These are phyloP conservation scores for Enteromius viviparus DNA, from an alignment of 2,797 vertebrate species.

Conservation along the genomic window DNA sequence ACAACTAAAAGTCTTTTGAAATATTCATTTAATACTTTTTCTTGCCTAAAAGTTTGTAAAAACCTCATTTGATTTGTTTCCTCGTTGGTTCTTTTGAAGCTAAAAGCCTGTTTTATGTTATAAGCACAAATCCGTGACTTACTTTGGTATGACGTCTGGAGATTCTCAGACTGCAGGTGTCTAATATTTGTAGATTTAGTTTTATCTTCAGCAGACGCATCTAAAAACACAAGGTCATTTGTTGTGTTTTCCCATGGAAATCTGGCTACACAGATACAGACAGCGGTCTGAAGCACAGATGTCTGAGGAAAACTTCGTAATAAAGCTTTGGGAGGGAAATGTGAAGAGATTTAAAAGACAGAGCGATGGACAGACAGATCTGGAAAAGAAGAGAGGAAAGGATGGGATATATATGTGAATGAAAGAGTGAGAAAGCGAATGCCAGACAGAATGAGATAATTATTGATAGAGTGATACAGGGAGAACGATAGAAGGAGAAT, in stretches of 20 bases:
- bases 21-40: not conserved
- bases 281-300: conserved; percentile 5
- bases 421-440: not conserved
- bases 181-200: conserved; percentile 28
- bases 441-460: not conserved
- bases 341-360: not conserved
- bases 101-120: not conserved
- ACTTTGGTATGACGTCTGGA: not conserved
- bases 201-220: conserved; percentile 48
- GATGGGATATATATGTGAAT: not conserved
- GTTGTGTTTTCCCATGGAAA: conserved; percentile 52
- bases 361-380: not conserved
- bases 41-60: not conserved
- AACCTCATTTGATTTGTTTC: not conserved
- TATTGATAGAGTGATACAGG: no score
- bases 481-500: not conserved
- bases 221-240: conserved; percentile 44
- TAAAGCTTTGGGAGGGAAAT: no score
- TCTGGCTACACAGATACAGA: conserved; percentile 29
- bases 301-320: not conserved
- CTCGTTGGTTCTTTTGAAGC: not conserved
- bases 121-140: not conserved
- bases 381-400: not conserved
- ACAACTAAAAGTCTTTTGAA: not conserved
- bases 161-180: conserved; percentile 32